Base-by-base conservation (phyloP, 2,113 vertebrate genomes). In the Nyctibius bracteatus region DNA sequence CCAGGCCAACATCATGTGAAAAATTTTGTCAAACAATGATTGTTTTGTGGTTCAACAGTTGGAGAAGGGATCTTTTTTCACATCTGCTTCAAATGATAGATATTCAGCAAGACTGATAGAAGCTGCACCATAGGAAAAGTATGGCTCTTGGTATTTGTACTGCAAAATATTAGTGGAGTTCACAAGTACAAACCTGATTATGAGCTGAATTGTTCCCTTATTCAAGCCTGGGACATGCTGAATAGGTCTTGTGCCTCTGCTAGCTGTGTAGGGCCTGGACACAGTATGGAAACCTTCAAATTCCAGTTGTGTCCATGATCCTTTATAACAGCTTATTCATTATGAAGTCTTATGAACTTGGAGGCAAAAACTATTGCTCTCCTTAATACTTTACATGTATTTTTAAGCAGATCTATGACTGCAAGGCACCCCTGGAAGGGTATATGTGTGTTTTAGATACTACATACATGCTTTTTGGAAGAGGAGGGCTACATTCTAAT, bases 251-350 rank as follows among this genome's bases (percentile, higher is more conserved):
- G 3, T 28, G 7, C 20, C 39, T 77, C 49, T 87, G 30, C n/a
- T 58, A 55, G 8, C 1, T 73, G 8, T 63, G 25, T n/a, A 54
- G 13, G 2, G 63, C n/a, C 22, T 27, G 14, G 9, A 19, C 6
- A 65, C 9, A 51, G 21, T 19, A 55, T 4, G 9, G 49, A 88
- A 86, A 72, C 19, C 7, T 83, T 55, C 7, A 8, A 27, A 70
- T 68, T 78, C 54, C 46, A 35, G 16, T 35, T 78, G 10, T 44
- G 12, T 28, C 5, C 65, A 31, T 0, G 0, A 30, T 47, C 54
- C 22, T 47, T 61, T 31, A 44, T 33, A 10, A 27, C 2, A 25
- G 14, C 10, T 74, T 74, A 44, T 68, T 80, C 14, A 17, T 46
- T 62, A 78, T 6, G 4, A 18, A 70, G 19, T 43, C 37, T 58